Evolutionary conservation across 2,113 vertebrate genomes (phyloP).

Genomic region (Furnarius figulus): DNA sequence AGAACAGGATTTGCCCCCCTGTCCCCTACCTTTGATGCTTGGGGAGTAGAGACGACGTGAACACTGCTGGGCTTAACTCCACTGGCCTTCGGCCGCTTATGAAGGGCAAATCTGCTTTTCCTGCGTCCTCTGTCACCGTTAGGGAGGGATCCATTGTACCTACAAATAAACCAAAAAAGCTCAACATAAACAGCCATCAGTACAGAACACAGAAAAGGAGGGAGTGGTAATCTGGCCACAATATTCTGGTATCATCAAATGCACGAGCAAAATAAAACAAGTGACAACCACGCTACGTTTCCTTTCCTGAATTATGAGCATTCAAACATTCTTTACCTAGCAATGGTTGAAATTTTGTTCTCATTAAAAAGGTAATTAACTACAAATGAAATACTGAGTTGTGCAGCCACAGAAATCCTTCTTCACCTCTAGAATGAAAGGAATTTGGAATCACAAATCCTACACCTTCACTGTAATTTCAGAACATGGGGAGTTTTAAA

Average conservation of each 20-base stretch:
- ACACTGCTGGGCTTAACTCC: constrained; percentile 94
- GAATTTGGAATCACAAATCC: background rate
- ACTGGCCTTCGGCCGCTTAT: constrained; percentile 88
- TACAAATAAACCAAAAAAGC: constrained; percentile 40
- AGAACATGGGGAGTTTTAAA: rapidly evolving
- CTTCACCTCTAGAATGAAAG: background rate
- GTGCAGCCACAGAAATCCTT: background rate
- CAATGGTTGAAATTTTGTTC: background rate
- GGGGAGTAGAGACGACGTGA: constrained; percentile 92
- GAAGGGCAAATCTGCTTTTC: constrained; percentile 97
- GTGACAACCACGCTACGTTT: background rate
- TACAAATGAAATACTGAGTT: background rate
- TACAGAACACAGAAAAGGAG: background rate
- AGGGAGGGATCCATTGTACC: constrained; percentile 96
- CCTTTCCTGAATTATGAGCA: background rate
- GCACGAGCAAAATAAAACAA: background rate
- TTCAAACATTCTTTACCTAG: background rate
- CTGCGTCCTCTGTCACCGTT: constrained; percentile 92
- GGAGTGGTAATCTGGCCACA: background rate
- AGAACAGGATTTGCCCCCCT: background rate
- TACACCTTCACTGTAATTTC: background rate
- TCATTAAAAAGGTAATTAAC: background rate
- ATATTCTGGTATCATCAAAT: background rate
- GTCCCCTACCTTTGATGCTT: constrained; percentile 89
- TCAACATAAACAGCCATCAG: background rate